phyloP scores from a whole-genome alignment of 2,113 vertebrate genomes.

The Mirza zaza region DNA sequence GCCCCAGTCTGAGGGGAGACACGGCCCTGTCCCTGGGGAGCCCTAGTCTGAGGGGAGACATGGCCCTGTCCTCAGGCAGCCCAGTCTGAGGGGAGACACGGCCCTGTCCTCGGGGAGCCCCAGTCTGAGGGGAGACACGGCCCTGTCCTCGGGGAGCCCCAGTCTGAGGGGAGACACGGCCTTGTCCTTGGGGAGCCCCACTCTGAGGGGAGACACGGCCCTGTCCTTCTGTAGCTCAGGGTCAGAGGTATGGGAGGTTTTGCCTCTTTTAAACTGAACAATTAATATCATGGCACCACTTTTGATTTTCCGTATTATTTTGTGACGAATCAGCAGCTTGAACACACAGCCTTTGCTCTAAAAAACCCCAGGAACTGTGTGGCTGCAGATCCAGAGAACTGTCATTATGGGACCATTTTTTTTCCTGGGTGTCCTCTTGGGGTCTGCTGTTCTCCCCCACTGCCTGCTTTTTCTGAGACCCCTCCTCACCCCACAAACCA shows the following conservation, averaged over 20 bases:
- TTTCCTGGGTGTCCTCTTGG: neutral
- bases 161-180: neutral
- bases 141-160: no score
- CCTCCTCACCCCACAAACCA: neutral
- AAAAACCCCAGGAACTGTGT: neutral
- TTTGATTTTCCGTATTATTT: neutral
- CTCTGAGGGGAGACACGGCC: neutral
- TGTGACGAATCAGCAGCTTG: neutral
- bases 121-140: neutral
- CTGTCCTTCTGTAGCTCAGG: neutral
- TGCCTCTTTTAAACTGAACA: neutral
- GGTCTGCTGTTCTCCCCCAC: neutral
- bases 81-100: neutral
- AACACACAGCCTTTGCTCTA: neutral
- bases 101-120: neutral
- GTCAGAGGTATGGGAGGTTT: neutral
- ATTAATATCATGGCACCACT: neutral
- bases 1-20: neutral
- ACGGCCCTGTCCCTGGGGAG: neutral
- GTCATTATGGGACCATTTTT: neutral
- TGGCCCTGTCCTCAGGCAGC: no score
- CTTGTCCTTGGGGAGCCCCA: neutral
- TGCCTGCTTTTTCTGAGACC: neutral
- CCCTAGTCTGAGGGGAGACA: neutral
- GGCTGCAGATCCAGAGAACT: neutral